A percentile compares a stretch with the other conserved stretches of the same genome.
Evolutionary conservation across 2,113 vertebrate genomes (phyloP).

Genomic region (Proterorhinus semilunaris): DNA sequence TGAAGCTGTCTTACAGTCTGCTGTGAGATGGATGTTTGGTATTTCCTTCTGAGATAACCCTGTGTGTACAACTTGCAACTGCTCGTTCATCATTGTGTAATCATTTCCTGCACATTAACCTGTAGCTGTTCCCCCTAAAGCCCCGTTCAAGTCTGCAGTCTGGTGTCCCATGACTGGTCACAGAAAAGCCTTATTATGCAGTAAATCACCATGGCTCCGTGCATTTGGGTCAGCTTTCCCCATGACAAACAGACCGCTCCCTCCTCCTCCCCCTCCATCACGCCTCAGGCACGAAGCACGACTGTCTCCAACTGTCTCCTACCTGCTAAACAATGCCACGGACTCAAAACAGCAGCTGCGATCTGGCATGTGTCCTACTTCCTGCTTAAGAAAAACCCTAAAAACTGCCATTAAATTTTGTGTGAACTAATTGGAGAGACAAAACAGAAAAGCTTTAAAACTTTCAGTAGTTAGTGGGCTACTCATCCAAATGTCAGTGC

Average conservation of each 20-base stretch:
- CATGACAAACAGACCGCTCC: constrained; percentile 39
- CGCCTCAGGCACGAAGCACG: constrained; percentile 33
- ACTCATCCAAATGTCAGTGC: no score
- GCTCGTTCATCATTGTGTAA: no score
- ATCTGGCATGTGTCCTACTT: background rate
- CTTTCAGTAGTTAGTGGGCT: no score
- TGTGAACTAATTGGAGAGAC: background rate
- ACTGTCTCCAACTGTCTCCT: constrained; percentile 21
- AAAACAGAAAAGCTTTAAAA: background rate
- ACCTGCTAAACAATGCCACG: constrained; percentile 40
- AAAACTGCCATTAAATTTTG: background rate
- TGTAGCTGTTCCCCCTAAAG: constrained; percentile 18
- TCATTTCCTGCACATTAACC: background rate
- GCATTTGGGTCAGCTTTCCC: constrained; percentile 45
- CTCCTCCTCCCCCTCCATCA: constrained; percentile 20
- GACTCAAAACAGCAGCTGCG: background rate
- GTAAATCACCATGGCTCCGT: constrained; percentile 12
- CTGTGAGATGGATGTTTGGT: no score
- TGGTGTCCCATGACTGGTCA: background rate
- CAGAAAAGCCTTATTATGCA: constrained; percentile 10
- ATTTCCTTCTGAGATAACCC: no score
- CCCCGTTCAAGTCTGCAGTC: background rate
- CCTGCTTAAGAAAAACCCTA: background rate
- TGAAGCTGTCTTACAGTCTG: no score
- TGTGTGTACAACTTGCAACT: no score